Evolutionary conservation across 2,113 vertebrate genomes (phyloP).

Genomic region (Toxotes jaculatrix): DNA sequence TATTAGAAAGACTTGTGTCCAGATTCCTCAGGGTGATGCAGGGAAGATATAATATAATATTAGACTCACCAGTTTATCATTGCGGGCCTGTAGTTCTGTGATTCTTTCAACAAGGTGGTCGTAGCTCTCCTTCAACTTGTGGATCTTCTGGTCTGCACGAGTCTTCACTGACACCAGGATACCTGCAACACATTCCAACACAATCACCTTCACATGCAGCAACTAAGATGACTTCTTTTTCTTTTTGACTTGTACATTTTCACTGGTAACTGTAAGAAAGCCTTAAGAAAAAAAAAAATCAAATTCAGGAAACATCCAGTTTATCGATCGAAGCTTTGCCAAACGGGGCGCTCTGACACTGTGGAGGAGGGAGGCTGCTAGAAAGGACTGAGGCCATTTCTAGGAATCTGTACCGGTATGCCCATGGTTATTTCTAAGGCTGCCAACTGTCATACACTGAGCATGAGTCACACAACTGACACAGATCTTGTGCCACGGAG

Average conservation of each 20-base stretch:
- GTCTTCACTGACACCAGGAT: constrained; percentile 94
- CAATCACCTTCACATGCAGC: not conserved
- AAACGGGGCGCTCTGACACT: no score
- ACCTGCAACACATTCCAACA: constrained; percentile 79
- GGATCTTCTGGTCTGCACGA: constrained; percentile 87
- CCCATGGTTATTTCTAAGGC: not conserved
- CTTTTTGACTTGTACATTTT: not conserved
- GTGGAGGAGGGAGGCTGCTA: no score
- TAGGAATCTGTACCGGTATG: no score
- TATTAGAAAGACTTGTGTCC: not conserved
- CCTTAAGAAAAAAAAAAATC: not conserved
- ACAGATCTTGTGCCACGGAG: no score
- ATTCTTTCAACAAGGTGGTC: constrained; percentile 86
- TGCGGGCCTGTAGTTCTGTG: constrained; percentile 88
- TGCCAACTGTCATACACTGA: no score
- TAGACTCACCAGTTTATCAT: constrained; percentile 86
- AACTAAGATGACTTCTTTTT: not conserved
- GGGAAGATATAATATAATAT: no score
- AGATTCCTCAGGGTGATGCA: not conserved
- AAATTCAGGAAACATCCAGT: not conserved
- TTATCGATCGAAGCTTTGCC: not conserved
- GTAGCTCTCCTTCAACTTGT: constrained; percentile 91
- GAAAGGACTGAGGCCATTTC: no score
- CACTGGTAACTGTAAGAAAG: not conserved
- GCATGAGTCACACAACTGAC: no score